Evolutionary conservation across 2,113 vertebrate genomes (phyloP).

Genomic region (Misgurnus mizolepis): DNA sequence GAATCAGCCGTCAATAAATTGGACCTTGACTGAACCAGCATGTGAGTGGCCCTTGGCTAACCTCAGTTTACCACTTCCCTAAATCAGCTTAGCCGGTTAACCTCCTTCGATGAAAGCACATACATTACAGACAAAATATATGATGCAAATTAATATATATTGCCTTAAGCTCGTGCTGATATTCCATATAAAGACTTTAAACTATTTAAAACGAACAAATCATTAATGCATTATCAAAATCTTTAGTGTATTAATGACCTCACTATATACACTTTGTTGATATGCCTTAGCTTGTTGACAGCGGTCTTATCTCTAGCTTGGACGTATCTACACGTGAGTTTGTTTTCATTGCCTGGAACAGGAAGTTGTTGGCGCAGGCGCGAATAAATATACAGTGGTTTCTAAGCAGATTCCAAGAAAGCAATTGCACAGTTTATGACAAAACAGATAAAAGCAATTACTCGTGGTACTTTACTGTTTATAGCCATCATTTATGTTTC

Average conservation of each 20-base stretch:
- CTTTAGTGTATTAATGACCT: not conserved
- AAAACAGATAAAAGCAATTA: not conserved
- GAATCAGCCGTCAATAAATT: conserved; percentile 59
- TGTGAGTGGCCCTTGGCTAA: conserved; percentile 59
- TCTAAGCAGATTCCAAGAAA: conserved; percentile 15
- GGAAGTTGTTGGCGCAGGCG: conserved; percentile 61
- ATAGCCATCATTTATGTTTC: conserved; percentile 14
- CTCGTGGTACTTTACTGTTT: not conserved
- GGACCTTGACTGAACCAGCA: conserved; percentile 34
- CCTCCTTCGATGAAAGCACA: conserved; percentile 34
- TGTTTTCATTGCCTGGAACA: conserved; percentile 71
- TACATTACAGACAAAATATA: not conserved
- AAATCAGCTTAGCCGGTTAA: conserved; percentile 54
- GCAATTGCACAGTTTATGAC: conserved; percentile 14
- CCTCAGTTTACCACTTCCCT: conserved; percentile 47
- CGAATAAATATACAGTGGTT: not conserved
- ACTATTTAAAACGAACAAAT: too few species aligned
- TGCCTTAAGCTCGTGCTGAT: not conserved
- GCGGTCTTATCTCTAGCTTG: conserved; percentile 14
- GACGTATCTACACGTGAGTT: conserved; percentile 71
- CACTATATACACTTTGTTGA: not conserved
- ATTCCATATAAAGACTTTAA: not conserved
- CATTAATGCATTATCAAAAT: not conserved
- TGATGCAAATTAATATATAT: too few species aligned
- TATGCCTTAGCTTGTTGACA: conserved; percentile 3